Evolutionary conservation across 1,140 invertebrate species (phyloP).

Genomic region (Potamilus streckersoni): DNA sequence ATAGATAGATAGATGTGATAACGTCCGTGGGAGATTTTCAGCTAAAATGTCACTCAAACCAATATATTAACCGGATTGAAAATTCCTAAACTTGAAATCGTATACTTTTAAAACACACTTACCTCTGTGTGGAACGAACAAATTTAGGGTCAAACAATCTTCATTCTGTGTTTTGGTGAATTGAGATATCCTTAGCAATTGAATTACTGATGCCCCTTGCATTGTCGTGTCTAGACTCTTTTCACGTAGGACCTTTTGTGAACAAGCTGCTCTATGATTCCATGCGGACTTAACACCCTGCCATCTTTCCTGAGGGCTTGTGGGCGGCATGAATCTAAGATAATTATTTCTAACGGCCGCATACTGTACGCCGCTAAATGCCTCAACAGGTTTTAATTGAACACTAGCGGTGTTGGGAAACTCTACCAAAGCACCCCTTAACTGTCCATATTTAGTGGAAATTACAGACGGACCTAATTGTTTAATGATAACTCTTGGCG

Average conservation of each 20-base stretch:
- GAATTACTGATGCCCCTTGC: slow-evolving; percentile 87
- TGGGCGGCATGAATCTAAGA: slow-evolving; percentile 94
- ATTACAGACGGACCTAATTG: slow-evolving; percentile 70
- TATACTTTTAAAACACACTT: slow-evolving; percentile 63
- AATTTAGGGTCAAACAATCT: slow-evolving; percentile 97
- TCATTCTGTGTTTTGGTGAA: slow-evolving; percentile 92
- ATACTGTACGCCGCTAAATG: slow-evolving; percentile 94
- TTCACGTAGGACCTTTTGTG: slow-evolving; percentile 84
- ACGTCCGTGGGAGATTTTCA: too few species aligned
- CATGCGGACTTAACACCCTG: slow-evolving; percentile 85
- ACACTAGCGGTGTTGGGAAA: slow-evolving; percentile 76
- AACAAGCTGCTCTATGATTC: slow-evolving; percentile 81
- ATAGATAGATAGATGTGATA: too few species aligned
- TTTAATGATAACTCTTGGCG: slow-evolving; percentile 10
- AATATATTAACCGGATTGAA: too few species aligned
- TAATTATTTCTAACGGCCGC: slow-evolving; percentile 91
- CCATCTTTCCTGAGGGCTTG: slow-evolving; percentile 82
- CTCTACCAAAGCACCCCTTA: slow-evolving; percentile 87
- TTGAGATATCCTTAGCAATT: slow-evolving; percentile 85
- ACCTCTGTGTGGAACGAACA: slow-evolving; percentile 96
- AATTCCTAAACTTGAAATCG: too few species aligned
- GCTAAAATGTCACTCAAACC: too few species aligned
- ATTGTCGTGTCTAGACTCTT: slow-evolving; percentile 72
- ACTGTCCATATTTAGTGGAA: slow-evolving; percentile 86
- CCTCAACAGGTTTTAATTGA: slow-evolving; percentile 88